Conservation (phyloP, 37 sponge, comb jelly and placozoan genomes). For the Bolinopsis microptera region DNA sequence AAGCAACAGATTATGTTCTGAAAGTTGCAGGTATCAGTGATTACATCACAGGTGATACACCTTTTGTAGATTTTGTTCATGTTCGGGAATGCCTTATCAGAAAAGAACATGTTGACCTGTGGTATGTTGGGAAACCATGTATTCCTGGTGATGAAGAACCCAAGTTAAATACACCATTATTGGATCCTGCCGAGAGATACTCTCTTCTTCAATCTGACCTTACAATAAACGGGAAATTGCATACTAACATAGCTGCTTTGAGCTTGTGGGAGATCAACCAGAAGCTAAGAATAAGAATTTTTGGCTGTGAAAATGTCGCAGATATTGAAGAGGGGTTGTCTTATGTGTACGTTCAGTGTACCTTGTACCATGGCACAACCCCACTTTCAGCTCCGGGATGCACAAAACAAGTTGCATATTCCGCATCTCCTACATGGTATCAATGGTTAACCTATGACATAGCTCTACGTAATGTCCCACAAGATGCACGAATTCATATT, state of each 20-base stretch:
- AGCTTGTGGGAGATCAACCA: slow-evolving; percentile 61
- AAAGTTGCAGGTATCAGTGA: slow-evolving; percentile 51
- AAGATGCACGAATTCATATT: slow-evolving; percentile 29
- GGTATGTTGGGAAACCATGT: slow-evolving; percentile 26
- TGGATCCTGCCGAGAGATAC: slow-evolving; percentile 48
- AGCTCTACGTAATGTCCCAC: slow-evolving; percentile 40
- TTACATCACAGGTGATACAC: slow-evolving; percentile 9
- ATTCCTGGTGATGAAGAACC: slow-evolving; percentile 55
- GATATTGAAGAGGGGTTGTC: slow-evolving; percentile 26
- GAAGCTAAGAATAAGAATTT: slow-evolving; percentile 34
- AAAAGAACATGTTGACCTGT: slow-evolving; percentile 49
- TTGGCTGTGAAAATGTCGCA: slow-evolving; percentile 16
- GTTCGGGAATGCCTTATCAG: slow-evolving; percentile 32
- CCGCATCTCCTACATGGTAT: slow-evolving; percentile 38
- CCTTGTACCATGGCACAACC: slow-evolving; percentile 27
- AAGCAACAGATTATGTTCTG: slow-evolving; percentile 44
- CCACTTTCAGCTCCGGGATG: slow-evolving; percentile 50
- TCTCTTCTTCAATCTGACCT: slow-evolving; percentile 8
- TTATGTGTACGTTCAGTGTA: slow-evolving; percentile 29
- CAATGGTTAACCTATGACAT: slow-evolving; percentile 65
- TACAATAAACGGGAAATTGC: neutral
- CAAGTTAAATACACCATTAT: slow-evolving; percentile 13
- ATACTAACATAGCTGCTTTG: slow-evolving; percentile 43
- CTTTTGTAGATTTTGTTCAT: slow-evolving; percentile 57
- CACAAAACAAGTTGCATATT: slow-evolving; percentile 34